phyloP scores from a whole-genome alignment of 2,113 vertebrate species.

The mouse (Mus musculus) region DNA sequence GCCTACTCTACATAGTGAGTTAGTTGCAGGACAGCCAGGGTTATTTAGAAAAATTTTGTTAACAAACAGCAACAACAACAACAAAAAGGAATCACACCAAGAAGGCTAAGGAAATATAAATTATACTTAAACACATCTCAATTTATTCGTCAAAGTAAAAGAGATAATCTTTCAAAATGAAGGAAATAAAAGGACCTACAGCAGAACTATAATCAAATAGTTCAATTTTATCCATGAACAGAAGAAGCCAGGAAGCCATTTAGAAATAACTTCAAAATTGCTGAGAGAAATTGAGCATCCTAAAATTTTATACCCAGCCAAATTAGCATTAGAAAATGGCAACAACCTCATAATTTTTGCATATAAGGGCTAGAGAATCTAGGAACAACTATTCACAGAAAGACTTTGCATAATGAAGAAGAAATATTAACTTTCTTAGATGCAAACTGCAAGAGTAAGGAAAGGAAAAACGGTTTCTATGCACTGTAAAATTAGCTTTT shows the following conservation, averaged over 20 bases:
- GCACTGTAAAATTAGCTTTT: slow-evolving; percentile 2
- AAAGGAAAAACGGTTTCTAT: slow-evolving; percentile 42
- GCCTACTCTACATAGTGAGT: background rate
- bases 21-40: background rate
- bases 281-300: slow-evolving; percentile 29
- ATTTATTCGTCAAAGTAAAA: slow-evolving; percentile 14
- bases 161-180: background rate
- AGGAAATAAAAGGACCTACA: slow-evolving; percentile 8
- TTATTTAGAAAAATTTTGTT: background rate
- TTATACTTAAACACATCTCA: background rate
- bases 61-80: background rate
- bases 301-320: slow-evolving; percentile 45
- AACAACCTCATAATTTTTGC: slow-evolving; percentile 16
- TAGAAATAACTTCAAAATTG: slow-evolving; percentile 52
- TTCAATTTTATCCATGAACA: background rate
- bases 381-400: slow-evolving; percentile 5
- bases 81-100: background rate
- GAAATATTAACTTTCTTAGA: slow-evolving; percentile 48
- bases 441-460: background rate
- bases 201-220: slow-evolving; percentile 41
- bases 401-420: slow-evolving; percentile 27
- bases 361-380: slow-evolving; percentile 39
- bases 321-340: slow-evolving; percentile 44
- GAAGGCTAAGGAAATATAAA: slow-evolving; percentile 28
- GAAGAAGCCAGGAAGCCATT: slow-evolving; percentile 32